Evolutionary conservation across 2,113 vertebrate species (phyloP).

Genomic region (Climacteris rufus): DNA sequence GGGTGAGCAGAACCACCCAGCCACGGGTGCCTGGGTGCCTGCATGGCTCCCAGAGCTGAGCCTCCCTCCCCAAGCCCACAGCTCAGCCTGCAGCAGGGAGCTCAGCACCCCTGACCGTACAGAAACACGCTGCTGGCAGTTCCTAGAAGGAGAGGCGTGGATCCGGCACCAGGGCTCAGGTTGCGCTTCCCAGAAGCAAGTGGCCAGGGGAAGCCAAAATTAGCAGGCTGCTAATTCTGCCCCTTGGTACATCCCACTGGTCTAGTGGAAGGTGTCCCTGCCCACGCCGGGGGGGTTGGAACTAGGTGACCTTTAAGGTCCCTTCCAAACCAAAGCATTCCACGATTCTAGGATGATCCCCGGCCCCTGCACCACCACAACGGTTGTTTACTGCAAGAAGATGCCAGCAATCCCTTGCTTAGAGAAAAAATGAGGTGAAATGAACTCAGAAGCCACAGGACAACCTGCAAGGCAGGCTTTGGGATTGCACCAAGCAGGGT

Average conservation of each 20-base stretch:
- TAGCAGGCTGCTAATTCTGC: slow-evolving; percentile 45
- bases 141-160: slow-evolving; percentile 13
- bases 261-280: background rate
- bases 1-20: background rate
- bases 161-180: background rate
- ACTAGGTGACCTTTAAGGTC: background rate
- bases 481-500: background rate
- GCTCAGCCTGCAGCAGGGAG: background rate
- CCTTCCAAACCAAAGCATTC: background rate
- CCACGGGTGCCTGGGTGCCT: background rate
- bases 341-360: background rate
- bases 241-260: background rate
- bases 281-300: background rate
- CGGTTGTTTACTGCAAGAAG: background rate
- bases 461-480: background rate
- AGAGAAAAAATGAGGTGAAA: background rate
- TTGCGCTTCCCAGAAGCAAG: slow-evolving; percentile 33
- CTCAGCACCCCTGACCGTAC: background rate
- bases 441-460: background rate
- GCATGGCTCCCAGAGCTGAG: background rate
- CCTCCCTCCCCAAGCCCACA: background rate
- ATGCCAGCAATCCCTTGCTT: background rate
- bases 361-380: background rate
- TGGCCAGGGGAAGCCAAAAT: slow-evolving; percentile 32
- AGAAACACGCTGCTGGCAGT: background rate